Conservation (phyloP, 2,888 invertebrate species). For the Abrostola tripartita region DNA sequence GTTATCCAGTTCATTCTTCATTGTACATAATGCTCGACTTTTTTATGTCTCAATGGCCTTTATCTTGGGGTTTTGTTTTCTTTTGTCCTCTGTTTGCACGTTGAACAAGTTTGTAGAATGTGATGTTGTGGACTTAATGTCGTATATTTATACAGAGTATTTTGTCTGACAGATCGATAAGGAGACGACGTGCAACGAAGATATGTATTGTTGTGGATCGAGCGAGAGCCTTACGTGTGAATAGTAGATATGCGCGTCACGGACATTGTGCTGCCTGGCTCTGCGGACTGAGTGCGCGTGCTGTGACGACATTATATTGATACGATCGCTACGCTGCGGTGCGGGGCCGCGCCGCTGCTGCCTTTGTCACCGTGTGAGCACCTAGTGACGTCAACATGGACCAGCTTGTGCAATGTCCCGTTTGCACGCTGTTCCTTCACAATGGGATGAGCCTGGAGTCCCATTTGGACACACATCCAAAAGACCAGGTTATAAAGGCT, state of each 20-base stretch:
- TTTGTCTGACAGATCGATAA: slow-evolving; percentile 87
- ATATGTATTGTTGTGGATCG: slow-evolving; percentile 80
- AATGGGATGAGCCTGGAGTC: slow-evolving; percentile 94
- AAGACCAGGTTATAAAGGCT: slow-evolving; percentile 95
- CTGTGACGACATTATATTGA: slow-evolving; percentile 66
- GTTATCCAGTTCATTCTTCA: slow-evolving; percentile 69
- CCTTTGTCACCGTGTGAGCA: slow-evolving; percentile 41
- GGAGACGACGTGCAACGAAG: slow-evolving; percentile 78
- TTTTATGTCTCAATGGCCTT: slow-evolving; percentile 88
- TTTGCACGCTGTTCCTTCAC: slow-evolving; percentile 94
- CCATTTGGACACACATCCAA: slow-evolving; percentile 95
- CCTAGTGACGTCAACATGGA: slow-evolving; percentile 74
- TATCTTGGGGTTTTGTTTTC: slow-evolving; percentile 87
- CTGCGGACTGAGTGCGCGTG: slow-evolving; percentile 72
- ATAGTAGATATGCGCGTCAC: slow-evolving; percentile 82
- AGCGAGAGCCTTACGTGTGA: slow-evolving; percentile 76
- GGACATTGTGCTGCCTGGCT: slow-evolving; percentile 74
- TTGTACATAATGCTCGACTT: slow-evolving; percentile 79
- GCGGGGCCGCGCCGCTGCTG: slow-evolving; percentile 40
- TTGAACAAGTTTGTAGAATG: slow-evolving; percentile 78
- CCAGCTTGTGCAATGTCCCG: slow-evolving; percentile 91
- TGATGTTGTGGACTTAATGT: slow-evolving; percentile 68
- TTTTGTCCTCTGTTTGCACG: slow-evolving; percentile 84
- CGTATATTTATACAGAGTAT: slow-evolving; percentile 77
- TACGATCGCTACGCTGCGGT: slow-evolving; percentile 53